Evolutionary conservation across 1,140 invertebrate genomes (phyloP), one percentile per base, ranked within the genome.

Genomic region (Pemphigus obesinymphae): DNA sequence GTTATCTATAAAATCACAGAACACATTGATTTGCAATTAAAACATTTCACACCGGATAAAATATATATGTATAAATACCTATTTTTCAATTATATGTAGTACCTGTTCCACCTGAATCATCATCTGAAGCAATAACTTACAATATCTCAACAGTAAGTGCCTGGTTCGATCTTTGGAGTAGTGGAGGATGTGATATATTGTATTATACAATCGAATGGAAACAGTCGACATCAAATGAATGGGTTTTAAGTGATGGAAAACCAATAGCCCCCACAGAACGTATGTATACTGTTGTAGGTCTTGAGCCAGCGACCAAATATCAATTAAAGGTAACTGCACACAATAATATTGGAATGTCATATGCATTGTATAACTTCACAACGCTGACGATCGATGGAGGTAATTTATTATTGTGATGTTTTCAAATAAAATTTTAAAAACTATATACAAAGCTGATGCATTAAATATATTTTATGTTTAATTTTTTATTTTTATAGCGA

Each of bases 271-370:
- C 92, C 26, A 92, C 90, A 2, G 91, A 95, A 85, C 89, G 93
- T 76, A 92, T 93, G 31, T 94, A 93, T 85, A 94, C 92, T 82
- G 90, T 96, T 55, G 89, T 91, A 48, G 94, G 96, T 82, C 88
- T 98, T 17, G 90, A 91, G 48, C 92, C 96, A 0, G 94, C 92
- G n/a, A 95, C 94, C 0, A 92, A 92, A 85, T 97, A 98, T 87
- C 92, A 94, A 83, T 89, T 98, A 43, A 91, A 92, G 83, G 93
- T 97, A 70, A 94, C 93, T 0, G 96, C 96, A 0, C 92, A 95
- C 87, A 98, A 97, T 87, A 95, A 96, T 86, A 96, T 96, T 0
- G 97, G 97, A 0, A 93, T 93, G 66, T 95, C 94, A 0, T 91
- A 93, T 55, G 93, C 93, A 0, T 88, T 94, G n/a, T 96, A 97